A percentile compares a stretch with the other conserved stretches of the same genome.
phyloP scores from a whole-genome alignment of 2,113 vertebrate species.

The Odobenus rosmarus region DNA sequence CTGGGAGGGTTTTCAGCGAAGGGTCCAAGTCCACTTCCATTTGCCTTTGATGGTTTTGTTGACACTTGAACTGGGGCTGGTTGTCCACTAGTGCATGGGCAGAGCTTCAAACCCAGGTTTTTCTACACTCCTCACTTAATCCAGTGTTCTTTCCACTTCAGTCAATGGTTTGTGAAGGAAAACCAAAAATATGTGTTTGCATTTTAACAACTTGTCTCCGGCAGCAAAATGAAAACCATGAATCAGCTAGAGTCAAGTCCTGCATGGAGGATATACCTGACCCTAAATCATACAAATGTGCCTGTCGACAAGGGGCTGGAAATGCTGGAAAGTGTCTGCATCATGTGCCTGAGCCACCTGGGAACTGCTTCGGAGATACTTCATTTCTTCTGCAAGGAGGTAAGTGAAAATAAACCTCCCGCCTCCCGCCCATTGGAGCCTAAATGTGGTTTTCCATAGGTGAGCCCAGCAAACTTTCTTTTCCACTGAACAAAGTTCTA shows the following conservation, averaged over 20 bases:
- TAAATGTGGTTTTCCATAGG: neutral
- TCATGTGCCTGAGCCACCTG: neutral
- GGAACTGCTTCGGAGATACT: neutral
- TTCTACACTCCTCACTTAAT: neutral
- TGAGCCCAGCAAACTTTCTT: neutral
- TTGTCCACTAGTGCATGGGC: neutral
- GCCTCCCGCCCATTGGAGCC: neutral
- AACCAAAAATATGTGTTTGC: neutral
- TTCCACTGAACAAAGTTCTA: neutral
- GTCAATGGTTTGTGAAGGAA: neutral
- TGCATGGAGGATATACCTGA: neutral
- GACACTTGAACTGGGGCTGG: neutral
- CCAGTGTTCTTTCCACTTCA: neutral
- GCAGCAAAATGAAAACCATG: neutral
- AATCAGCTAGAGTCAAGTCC: neutral
- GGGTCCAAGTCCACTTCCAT: neutral
- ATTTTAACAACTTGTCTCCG: neutral
- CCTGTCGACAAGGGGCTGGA: neutral
- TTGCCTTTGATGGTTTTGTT: neutral
- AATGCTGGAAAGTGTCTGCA: neutral
- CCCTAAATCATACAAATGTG: neutral
- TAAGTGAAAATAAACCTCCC: too few relatives aligned
- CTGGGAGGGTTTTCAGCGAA: neutral
- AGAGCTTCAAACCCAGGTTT: neutral
- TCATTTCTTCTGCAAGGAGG: neutral